Evolutionary conservation across 2,113 vertebrate genomes (phyloP).

Genomic region (Blennius ocellaris): DNA sequence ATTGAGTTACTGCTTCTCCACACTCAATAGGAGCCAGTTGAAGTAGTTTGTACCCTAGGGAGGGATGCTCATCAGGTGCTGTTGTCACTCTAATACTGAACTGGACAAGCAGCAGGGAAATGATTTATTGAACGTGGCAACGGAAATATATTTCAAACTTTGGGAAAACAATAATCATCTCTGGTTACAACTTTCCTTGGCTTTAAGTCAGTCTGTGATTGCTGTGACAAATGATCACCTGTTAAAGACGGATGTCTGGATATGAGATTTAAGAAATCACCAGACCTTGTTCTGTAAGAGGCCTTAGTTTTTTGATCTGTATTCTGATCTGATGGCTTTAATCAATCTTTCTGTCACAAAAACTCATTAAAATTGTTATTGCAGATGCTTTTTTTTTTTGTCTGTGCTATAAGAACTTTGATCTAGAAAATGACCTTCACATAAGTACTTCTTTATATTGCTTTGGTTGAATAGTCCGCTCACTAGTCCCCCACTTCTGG

Average conservation of each 20-base stretch:
- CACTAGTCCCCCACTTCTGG: no score
- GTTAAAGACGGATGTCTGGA: neutral
- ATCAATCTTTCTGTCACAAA: conserved; percentile 1
- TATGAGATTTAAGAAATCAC: neutral
- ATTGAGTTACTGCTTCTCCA: conserved; percentile 47
- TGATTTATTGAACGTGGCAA: neutral
- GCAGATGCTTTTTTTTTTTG: neutral
- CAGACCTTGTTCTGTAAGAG: neutral
- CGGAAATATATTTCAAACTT: neutral
- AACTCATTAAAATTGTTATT: conserved; percentile 3
- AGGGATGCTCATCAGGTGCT: conserved; percentile 37
- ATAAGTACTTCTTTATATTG: conserved; percentile 2
- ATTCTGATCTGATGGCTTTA: neutral
- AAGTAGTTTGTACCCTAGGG: conserved; percentile 28
- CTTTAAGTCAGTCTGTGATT: neutral
- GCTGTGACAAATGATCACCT: neutral
- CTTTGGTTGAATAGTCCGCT: conserved; percentile 3
- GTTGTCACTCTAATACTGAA: conserved; percentile 16
- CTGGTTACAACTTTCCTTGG: neutral
- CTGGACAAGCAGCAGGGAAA: conserved; percentile 29
- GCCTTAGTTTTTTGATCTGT: neutral
- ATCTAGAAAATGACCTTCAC: conserved; percentile 4
- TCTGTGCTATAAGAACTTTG: conserved; percentile 11
- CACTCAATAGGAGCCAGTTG: conserved; percentile 27
- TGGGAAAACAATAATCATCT: neutral